Conservation (phyloP, 1,140 invertebrate species). For the Monochamus saltuarius region DNA sequence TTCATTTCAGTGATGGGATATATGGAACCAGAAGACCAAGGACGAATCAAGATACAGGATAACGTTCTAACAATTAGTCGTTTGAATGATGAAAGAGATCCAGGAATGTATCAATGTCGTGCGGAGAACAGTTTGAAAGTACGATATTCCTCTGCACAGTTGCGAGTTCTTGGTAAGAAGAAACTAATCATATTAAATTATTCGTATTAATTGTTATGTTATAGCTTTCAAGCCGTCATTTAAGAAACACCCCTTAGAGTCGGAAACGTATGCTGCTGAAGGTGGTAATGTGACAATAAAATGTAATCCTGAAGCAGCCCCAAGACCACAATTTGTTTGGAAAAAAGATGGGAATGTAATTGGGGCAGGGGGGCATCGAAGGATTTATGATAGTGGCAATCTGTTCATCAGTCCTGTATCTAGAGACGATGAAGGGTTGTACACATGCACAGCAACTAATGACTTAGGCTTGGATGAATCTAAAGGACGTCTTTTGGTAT, state of each 20-base stretch:
- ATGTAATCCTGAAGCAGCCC: conserved; percentile 93
- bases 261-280: conserved; percentile 87
- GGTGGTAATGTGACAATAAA: conserved; percentile 88
- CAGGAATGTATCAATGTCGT: conserved; percentile 95
- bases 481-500: conserved; percentile 78
- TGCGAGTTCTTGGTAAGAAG: conserved; percentile 75
- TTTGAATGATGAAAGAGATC: conserved; percentile 76
- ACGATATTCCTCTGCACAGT: conserved; percentile 83
- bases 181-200: conserved; percentile 4
- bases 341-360: conserved; percentile 85
- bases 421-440: conserved; percentile 83
- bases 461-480: conserved; percentile 79
- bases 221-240: conserved; percentile 85
- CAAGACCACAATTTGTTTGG: conserved; percentile 86
- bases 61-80: conserved; percentile 84
- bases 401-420: conserved; percentile 85
- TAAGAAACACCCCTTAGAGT: conserved; percentile 83
- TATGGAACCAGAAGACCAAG: conserved; percentile 67
- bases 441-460: conserved; percentile 86
- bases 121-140: conserved; percentile 87
- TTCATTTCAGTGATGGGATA: conserved; percentile 55
- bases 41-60: conserved; percentile 78
- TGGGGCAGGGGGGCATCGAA: conserved; percentile 72
- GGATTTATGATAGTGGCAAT: conserved; percentile 80
- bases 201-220: conserved; percentile 32